phyloP scores from a whole-genome alignment of 2,797 vertebrate species.

The Hoplostethus mediterraneus region DNA sequence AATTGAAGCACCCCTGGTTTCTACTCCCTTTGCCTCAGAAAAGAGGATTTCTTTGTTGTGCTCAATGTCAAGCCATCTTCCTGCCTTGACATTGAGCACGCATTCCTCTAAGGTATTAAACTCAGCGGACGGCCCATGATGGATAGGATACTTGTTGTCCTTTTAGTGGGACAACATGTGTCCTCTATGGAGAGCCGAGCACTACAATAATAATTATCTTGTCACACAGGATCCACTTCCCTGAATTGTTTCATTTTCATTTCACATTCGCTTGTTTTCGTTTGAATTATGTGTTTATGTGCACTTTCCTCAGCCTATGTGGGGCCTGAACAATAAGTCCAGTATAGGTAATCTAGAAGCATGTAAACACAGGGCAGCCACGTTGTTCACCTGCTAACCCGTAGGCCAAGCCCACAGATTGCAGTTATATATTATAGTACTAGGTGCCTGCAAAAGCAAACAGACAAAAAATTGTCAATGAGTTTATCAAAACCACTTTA shows the following conservation, averaged over 20 bases:
- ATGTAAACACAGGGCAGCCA: too few relatives aligned
- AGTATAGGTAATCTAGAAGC: too few relatives aligned
- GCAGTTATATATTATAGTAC: too few relatives aligned
- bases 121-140: constrained; percentile 1
- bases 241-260: constrained; percentile 16
- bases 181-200: neutral
- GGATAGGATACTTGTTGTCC: neutral
- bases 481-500: too few relatives aligned
- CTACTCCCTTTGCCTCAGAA: neutral
- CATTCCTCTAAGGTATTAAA: neutral
- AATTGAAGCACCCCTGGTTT: neutral
- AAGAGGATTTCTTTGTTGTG: neutral
- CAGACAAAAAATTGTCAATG: too few relatives aligned
- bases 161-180: neutral
- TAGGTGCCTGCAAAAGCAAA: too few relatives aligned
- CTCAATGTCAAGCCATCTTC: too few relatives aligned
- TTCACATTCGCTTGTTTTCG: neutral
- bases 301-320: too few relatives aligned
- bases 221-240: neutral
- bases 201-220: neutral
- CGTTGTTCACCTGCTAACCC: too few relatives aligned
- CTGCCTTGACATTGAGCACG: neutral
- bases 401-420: too few relatives aligned
- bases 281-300: too few relatives aligned
- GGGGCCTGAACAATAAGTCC: too few relatives aligned